Conservation (phyloP, 37 sponge, comb jelly and placozoan genomes). For the Dysidea cf. avara region DNA sequence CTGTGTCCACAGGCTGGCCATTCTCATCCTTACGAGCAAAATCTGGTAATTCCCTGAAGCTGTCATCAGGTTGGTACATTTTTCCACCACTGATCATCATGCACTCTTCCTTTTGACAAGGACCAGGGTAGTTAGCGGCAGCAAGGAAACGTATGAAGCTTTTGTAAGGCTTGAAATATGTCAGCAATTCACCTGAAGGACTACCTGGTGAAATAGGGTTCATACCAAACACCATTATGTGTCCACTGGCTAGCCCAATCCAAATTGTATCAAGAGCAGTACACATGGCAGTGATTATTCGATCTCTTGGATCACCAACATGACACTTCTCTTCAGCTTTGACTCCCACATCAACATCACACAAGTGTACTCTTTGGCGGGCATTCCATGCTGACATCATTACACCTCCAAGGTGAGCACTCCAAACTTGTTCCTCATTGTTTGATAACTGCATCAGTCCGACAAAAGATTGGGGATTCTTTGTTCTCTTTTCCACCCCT, state of each 20-base stretch:
- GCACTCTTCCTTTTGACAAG: slow-evolving; percentile 55
- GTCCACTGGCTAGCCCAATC: slow-evolving; percentile 83
- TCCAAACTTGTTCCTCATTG: slow-evolving; percentile 62
- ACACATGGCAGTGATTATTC: slow-evolving; percentile 67
- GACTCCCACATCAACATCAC: slow-evolving; percentile 31
- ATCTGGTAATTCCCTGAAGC: too few species aligned
- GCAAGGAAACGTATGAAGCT: slow-evolving; percentile 66
- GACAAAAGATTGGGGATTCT: slow-evolving; percentile 15
- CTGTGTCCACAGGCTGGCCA: slow-evolving; percentile 16
- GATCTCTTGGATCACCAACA: slow-evolving; percentile 8
- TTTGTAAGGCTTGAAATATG: slow-evolving; percentile 62
- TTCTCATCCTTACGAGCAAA: slow-evolving; percentile 34
- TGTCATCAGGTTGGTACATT: slow-evolving; percentile 9
- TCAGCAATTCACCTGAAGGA: slow-evolving; percentile 42
- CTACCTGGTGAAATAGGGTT: too few species aligned
- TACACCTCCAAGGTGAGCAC: slow-evolving; percentile 55
- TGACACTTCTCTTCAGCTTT: too few species aligned
- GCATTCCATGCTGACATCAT: slow-evolving; percentile 74
- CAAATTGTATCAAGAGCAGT: slow-evolving; percentile 81
- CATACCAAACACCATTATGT: slow-evolving; percentile 72
- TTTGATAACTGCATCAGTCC: slow-evolving; percentile 45
- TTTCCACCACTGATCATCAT: slow-evolving; percentile 68
- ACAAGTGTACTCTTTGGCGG: slow-evolving; percentile 27
- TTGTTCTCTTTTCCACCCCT: slow-evolving; percentile 25
- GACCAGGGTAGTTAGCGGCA: slow-evolving; percentile 33